phyloP scores from a whole-genome alignment of 2,888 invertebrate genomes.

The Bhutanitis thaidina region DNA sequence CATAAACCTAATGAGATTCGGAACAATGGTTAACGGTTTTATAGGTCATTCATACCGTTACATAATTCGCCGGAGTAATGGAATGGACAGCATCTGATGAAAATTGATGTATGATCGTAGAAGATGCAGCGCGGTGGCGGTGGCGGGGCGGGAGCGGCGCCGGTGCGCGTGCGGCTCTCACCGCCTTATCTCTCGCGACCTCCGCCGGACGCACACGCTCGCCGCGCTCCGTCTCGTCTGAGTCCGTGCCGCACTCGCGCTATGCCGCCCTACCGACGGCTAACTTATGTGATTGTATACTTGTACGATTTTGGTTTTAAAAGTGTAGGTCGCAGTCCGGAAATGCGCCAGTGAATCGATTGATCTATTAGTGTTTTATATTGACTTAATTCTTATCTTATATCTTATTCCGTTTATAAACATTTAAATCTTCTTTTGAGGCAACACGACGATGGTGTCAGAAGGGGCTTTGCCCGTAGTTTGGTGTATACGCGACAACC shows the following conservation, averaged over 20 bases:
- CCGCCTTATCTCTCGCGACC: constrained; percentile 79
- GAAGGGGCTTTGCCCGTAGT: constrained; percentile 82
- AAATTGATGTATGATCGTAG: constrained; percentile 59
- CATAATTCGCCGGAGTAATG: constrained; percentile 62
- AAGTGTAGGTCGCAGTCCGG: constrained; percentile 58
- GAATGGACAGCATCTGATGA: constrained; percentile 59
- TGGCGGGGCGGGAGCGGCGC: constrained; percentile 41
- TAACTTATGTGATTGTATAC: constrained; percentile 54
- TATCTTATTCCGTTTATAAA: constrained; percentile 18
- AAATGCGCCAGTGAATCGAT: constrained; percentile 53
- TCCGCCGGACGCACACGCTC: constrained; percentile 73
- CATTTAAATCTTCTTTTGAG: background rate
- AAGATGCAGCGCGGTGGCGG: constrained; percentile 45
- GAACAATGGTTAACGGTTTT: constrained; percentile 31
- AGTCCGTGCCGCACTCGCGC: constrained; percentile 57
- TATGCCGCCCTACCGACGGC: constrained; percentile 61
- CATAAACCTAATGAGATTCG: background rate
- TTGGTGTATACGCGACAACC: constrained; percentile 84
- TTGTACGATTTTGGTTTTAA: constrained; percentile 51
- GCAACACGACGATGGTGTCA: constrained; percentile 79
- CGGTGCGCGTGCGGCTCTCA: constrained; percentile 62
- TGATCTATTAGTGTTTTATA: constrained; percentile 7
- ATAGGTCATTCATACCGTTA: constrained; percentile 69
- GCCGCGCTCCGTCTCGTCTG: constrained; percentile 48
- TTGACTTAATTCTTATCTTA: constrained; percentile 17